Base-by-base conservation (phyloP, 2,113 vertebrate genomes). In the Catharus bicknelli region DNA sequence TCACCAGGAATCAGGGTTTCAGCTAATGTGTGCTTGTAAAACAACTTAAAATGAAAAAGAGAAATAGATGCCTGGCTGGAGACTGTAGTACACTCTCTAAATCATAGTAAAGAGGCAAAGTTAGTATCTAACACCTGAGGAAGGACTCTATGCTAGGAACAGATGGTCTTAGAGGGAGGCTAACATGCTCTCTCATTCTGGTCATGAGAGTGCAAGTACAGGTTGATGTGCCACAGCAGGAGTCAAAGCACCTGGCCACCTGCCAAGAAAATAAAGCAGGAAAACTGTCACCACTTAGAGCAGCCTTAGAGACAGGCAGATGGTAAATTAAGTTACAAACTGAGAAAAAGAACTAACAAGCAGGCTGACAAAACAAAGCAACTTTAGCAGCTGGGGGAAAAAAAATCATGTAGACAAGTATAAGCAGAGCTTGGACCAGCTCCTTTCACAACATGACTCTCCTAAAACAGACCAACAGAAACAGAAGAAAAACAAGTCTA, bases 261-360 rank as follows among this genome's bases (percentile, higher is more conserved):
- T n/a, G 91, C 95, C 95, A 96, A 72, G 82, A 81, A 94, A 96
- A 95, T 72, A 90, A 95, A 96, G 85, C 94, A 93, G 78, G 88
- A 82, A 95, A 94, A 95, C 82, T 92, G 84, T 85, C 92, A 86
- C 88, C 68, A 53, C 86, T 92, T 63, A 75, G 40, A 90, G 73
- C 47, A 53, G 88, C 40, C 54, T 79, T 23, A 81, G 75, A 90
- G 88, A 95, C 58, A 32, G 81, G 88, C 95, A 96, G 95, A 96
- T 95, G 95, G 96, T 59, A 95, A 95, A 96, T 96, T 93, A 96
- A 95, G 91, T 93, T 86, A 90, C 86, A 80, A 95, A 88, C 90
- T 67, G 72, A 96, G 95, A 95, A 95, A 94, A 62, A 15, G 7
- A 93, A 83, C 83, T 87, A 94, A 88, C 83, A 82, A 77, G 91